Base-by-base conservation (phyloP, 1,140 invertebrate genomes). In the Euwallacea fornicatus region DNA sequence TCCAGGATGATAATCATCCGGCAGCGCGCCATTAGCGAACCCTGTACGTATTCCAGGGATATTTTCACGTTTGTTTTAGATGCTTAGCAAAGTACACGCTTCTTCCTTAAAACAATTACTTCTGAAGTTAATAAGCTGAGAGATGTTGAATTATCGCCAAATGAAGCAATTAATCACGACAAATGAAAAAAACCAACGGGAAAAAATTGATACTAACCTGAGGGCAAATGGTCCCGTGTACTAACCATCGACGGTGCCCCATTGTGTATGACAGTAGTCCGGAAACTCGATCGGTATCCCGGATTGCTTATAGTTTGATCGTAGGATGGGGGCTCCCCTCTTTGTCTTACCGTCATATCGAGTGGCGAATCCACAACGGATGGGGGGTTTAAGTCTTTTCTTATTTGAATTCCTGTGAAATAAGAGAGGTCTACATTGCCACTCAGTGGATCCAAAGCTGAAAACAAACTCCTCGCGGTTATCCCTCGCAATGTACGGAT, bases 271-370 rank as follows among this genome's bases (percentile, higher is more conserved):
- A 78, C 74, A 41, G 77, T 75, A 6, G 78, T 74, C 50, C 77
- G 75, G 50, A 50, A 64, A 61, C 80, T 83, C 43, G 83, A 84
- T 53, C 84, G 82, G 7, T 83, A 81, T 46, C 84, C 82, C 50
- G 82, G 77, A 82, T 85, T 78, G 81, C 81, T 69, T 76, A 85
- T 76, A 73, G 85, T 76, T 80, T 83, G 78, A 66, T 82, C 76
- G 77, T 86, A 86, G 7, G 85, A 85, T 50, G 85, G 86, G 8
- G 86, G 85, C 41, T 84, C 80, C 0, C 85, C 84, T 16, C 84
- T 79, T 15, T 84, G 78, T 13, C 83, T 77, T 16, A 85, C 76
- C 54, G 83, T 81, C 85, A 86, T 86, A 76, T 86, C 85, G 10
- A 86, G 81, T 0, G 85, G 85, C 0, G 83, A 82, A 72, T 86